Evolutionary conservation across 2,113 vertebrate genomes (phyloP), one percentile per base, ranked within the genome.

Genomic region (Microtus pennsylvanicus): DNA sequence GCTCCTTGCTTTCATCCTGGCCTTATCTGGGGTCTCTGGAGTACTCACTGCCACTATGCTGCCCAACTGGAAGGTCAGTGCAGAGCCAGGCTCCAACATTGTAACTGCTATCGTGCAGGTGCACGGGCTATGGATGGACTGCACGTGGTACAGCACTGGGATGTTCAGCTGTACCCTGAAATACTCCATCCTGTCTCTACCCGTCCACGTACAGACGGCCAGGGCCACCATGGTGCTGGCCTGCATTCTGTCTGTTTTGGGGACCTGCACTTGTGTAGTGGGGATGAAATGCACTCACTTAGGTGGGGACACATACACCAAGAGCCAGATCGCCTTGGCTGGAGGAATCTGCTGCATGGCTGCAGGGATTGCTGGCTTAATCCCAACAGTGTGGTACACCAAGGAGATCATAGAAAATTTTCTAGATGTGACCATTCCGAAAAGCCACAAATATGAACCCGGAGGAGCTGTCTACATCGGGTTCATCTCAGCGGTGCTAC

Each of bases 61-160:
- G 97, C 99, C 99, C 77, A 99, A 99, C 98, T 99, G 99, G 99
- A 99, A 99, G 98, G 99, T 99, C 97, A 99, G 98, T 0, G 98
- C 99, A 55, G 99, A 99, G 0, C 97, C 98, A 90, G 99, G 99
- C 97, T 98, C 99, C 93, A 99, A 98, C 97, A 99, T 99, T 98
- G 99, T 99, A 98, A 99, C 99, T 0, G 99, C 99, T 30, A 99
- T 99, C 50, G 99, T 98, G 10, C 99, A 99, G 98, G 99, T 99
- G 99, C 99, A 99, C 93, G 99, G 99, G 58, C 98, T 99, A 87
- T 99, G 99, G 99, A 99, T 99, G 99, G 99, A 99, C 98, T 99
- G 99, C 98, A 99, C 99, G 0, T 99, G 99, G 99, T 99, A 99
- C 98, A 99, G 99, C 98, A 99, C 99, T 0, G 99, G 99, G 95